Conservation (phyloP, 2,888 invertebrate genomes). For the Lypha dubia region DNA sequence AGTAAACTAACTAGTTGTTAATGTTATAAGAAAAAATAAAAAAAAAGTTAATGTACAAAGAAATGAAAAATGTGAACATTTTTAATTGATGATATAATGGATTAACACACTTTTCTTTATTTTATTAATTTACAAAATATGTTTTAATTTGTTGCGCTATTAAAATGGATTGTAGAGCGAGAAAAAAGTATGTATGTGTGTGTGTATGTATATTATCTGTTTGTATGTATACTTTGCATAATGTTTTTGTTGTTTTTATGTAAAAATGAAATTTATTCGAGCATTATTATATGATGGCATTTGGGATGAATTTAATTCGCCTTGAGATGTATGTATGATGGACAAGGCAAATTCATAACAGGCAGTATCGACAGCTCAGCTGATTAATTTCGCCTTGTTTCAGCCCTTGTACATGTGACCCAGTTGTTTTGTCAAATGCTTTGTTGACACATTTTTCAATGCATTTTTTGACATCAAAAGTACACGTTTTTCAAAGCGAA, state of each 20-base stretch:
- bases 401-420: too few species aligned
- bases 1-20: not conserved
- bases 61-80: slow-evolving; percentile 46
- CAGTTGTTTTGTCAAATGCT: too few species aligned
- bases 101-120: slow-evolving; percentile 47
- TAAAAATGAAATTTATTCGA: too few species aligned
- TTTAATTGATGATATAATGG: slow-evolving; percentile 57
- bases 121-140: slow-evolving; percentile 4
- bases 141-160: not conserved
- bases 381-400: too few species aligned
- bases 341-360: too few species aligned
- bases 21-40: not conserved
- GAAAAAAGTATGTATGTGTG: not conserved
- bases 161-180: not conserved
- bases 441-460: too few species aligned
- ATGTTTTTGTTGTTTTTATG: not conserved
- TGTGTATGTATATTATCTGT: not conserved
- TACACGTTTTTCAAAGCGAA: too few species aligned
- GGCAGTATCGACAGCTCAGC: too few species aligned
- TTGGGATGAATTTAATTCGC: too few species aligned
- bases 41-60: not conserved
- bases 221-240: not conserved
- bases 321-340: too few species aligned
- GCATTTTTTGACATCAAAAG: too few species aligned
- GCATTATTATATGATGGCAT: too few species aligned